Conservation (phyloP, 2,797 vertebrate genomes). For the Alectoris magna region DNA sequence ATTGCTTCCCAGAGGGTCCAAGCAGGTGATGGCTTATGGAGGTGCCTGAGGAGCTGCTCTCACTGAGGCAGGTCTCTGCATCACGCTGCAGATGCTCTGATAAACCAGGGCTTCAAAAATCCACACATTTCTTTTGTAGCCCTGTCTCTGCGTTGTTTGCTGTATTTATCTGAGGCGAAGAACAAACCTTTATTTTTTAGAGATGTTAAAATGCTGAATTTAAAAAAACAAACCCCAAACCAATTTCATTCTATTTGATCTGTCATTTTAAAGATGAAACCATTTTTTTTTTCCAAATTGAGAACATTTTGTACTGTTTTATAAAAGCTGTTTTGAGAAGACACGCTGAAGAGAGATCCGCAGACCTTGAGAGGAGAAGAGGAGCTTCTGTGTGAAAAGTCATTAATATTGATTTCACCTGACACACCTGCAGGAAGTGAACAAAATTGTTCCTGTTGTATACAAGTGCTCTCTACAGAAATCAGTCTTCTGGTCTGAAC, state of each 20-base stretch:
- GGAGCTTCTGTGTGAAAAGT: background rate
- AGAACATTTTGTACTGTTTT: conserved; percentile 3
- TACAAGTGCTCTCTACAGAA: background rate
- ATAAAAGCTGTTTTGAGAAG: conserved; percentile 21
- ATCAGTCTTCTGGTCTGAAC: background rate
- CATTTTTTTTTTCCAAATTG: background rate
- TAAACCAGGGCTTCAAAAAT: background rate
- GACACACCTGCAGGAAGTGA: background rate
- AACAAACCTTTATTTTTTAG: background rate
- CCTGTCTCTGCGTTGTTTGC: background rate
- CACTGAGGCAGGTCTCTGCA: background rate
- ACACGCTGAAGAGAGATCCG: background rate
- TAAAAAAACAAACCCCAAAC: background rate
- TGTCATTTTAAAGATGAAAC: conserved; percentile 32
- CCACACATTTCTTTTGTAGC: background rate
- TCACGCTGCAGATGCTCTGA: background rate
- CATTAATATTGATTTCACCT: conserved; percentile 27
- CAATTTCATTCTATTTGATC: background rate
- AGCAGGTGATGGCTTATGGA: background rate
- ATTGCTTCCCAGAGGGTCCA: background rate
- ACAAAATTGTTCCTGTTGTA: background rate
- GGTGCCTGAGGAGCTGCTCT: background rate
- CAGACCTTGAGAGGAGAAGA: conserved; percentile 3
- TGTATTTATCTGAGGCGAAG: background rate
- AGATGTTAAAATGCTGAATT: background rate